Evolutionary conservation across 2,113 vertebrate species (phyloP).

Genomic region (Piprites chloris): DNA sequence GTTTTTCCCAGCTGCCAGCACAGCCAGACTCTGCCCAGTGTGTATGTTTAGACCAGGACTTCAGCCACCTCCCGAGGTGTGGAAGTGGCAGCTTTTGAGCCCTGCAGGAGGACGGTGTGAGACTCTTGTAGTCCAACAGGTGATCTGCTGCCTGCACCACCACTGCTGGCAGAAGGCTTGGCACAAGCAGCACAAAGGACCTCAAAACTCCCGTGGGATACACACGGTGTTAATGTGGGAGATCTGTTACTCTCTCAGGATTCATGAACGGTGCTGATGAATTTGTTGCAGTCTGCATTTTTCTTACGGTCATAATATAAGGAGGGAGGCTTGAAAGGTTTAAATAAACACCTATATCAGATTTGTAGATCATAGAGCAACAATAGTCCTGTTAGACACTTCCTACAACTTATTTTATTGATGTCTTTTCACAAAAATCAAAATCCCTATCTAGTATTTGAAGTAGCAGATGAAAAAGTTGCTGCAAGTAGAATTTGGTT

Average conservation of each 20-base stretch:
- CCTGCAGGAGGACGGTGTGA: rapidly evolving
- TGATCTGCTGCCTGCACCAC: rapidly evolving
- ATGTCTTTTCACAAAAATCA: constrained; percentile 19
- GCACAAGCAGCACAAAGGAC: rapidly evolving
- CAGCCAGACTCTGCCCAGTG: rapidly evolving
- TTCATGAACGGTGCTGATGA: constrained; percentile 34
- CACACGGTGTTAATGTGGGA: background rate
- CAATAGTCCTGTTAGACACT: background rate
- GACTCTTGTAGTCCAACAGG: background rate
- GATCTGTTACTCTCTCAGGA: constrained; percentile 9
- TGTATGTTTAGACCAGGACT: background rate
- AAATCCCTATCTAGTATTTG: background rate
- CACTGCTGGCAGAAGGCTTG: background rate
- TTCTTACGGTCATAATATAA: background rate
- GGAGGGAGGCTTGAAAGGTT: constrained; percentile 16
- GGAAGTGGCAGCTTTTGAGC: background rate
- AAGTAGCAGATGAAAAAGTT: background rate
- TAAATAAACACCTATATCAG: constrained; percentile 41
- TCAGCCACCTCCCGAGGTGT: background rate
- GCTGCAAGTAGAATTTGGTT: background rate
- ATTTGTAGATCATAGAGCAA: background rate
- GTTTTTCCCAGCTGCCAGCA: rapidly evolving
- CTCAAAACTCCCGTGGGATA: constrained; percentile 5
- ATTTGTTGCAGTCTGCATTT: constrained; percentile 14
- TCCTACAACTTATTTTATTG: constrained; percentile 20